These are phyloP conservation scores for Halcyon senegalensis DNA, from an alignment of 2,113 vertebrate genomes.

Conservation along the genomic window DNA sequence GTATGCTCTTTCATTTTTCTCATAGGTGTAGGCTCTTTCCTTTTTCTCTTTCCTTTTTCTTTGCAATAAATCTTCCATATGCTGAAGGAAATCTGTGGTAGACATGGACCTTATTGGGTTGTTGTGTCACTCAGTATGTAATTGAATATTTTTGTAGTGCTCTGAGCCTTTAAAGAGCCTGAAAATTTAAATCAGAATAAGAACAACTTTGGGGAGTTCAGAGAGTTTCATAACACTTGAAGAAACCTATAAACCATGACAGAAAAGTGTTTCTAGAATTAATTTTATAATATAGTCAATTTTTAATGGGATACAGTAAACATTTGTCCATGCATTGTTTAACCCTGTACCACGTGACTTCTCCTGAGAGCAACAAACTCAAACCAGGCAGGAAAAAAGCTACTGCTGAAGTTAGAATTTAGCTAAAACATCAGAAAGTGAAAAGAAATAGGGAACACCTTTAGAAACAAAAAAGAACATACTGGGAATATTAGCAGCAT, in stretches of 20 bases:
- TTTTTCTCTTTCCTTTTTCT: neutral
- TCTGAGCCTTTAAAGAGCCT: too few relatives aligned
- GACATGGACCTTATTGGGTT: neutral
- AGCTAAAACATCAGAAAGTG: neutral
- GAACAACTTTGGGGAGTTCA: neutral
- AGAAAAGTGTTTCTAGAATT: neutral
- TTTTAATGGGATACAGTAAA: neutral
- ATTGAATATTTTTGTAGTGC: neutral
- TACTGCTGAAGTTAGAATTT: neutral
- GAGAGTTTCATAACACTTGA: neutral
- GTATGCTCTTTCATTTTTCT: neutral
- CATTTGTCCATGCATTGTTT: neutral
- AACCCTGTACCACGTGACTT: neutral
- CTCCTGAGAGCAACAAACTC: neutral
- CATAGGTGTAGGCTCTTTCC: neutral
- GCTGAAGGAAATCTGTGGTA: neutral
- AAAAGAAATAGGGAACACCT: neutral
- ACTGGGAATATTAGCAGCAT: neutral
- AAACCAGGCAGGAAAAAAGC: neutral
- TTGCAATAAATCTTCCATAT: neutral
- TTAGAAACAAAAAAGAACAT: neutral
- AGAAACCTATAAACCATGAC: neutral
- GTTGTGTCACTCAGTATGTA: neutral
- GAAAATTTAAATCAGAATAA: neutral
- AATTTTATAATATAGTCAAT: neutral